A percentile compares a stretch with the other conserved stretches of the same genome.
Conservation (phyloP, 2,888 invertebrate species). For the Bombylius major region DNA sequence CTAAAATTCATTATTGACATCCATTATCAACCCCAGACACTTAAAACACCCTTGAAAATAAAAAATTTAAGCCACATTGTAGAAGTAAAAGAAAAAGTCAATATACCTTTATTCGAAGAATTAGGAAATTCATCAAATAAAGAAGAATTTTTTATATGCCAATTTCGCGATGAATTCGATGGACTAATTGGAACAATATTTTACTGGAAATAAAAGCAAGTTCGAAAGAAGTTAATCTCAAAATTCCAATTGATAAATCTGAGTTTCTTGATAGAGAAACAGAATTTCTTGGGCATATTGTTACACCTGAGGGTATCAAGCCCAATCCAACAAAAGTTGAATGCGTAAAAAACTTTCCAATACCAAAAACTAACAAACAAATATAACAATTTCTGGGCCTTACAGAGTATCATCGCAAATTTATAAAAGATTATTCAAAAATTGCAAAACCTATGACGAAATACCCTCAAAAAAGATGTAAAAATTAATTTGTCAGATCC, state of each 20-base stretch:
- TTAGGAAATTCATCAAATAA: not conserved
- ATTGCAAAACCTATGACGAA: slow-evolving; percentile 1
- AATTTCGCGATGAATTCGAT: not conserved
- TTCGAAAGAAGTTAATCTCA: slow-evolving; percentile 10
- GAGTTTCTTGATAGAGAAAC: slow-evolving; percentile 15
- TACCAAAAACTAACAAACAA: slow-evolving; percentile 14
- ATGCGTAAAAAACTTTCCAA: slow-evolving; percentile 12
- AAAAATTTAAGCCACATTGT: too few species aligned
- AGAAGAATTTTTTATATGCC: not conserved
- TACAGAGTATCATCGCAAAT: slow-evolving; percentile 11
- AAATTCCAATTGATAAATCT: slow-evolving; percentile 13
- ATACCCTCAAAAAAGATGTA: slow-evolving; percentile 9
- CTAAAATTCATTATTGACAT: too few species aligned
- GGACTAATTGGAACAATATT: not conserved
- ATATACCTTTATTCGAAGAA: not conserved
- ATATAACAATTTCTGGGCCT: slow-evolving; percentile 11
- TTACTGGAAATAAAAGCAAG: not conserved
- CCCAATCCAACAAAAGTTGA: slow-evolving; percentile 16
- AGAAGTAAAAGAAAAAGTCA: too few species aligned
- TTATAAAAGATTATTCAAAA: slow-evolving; percentile 27
- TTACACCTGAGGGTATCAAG: slow-evolving; percentile 16
- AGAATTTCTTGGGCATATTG: slow-evolving; percentile 19
- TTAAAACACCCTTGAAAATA: too few species aligned
- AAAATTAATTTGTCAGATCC: too few species aligned
- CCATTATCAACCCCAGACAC: too few species aligned